These are phyloP conservation scores for Cheirogaleus medius DNA, from an alignment of 2,113 vertebrate species.

Conservation along the genomic window DNA sequence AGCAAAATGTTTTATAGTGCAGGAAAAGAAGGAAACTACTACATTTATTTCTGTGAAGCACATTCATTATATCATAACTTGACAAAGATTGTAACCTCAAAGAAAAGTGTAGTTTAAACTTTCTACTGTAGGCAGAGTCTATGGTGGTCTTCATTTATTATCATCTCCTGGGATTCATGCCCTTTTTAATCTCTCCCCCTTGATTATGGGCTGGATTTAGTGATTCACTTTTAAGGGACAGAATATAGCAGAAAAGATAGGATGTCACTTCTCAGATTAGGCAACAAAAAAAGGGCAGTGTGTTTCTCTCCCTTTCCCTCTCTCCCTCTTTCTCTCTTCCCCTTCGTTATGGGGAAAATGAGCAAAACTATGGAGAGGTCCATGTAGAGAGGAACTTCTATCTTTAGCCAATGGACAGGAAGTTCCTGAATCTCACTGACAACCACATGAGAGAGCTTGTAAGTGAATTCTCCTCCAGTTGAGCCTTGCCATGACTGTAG, in stretches of 20 bases:
- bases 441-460: neutral
- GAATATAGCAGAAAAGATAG: neutral
- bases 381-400: neutral
- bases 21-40: neutral
- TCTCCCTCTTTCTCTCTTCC: neutral
- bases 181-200: neutral
- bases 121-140: neutral
- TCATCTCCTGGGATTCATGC: neutral
- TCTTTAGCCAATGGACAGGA: neutral
- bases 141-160: neutral
- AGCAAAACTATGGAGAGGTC: neutral
- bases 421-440: neutral
- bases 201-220: neutral
- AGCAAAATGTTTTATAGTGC: neutral
- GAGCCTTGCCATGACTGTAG: neutral
- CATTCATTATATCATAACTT: neutral
- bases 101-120: neutral
- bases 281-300: neutral
- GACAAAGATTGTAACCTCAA: neutral
- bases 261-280: neutral
- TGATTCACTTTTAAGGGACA: neutral
- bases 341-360: neutral
- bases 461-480: neutral
- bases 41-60: neutral
- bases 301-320: neutral